Evolutionary conservation across 2,797 vertebrate genomes (phyloP).

Genomic region (Coendou prehensilis): DNA sequence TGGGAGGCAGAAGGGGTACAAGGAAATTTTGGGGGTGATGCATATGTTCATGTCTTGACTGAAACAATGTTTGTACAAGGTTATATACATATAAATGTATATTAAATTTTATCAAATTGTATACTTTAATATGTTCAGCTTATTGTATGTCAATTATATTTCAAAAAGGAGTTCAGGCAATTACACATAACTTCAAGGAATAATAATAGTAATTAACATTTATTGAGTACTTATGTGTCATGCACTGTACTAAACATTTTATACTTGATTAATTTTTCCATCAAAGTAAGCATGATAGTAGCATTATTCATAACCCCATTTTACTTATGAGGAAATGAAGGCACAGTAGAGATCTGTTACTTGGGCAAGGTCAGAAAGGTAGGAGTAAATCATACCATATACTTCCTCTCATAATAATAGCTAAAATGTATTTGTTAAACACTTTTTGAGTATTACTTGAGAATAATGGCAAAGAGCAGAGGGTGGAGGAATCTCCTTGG

Average conservation of each 20-base stretch:
- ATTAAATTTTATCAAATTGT: background rate
- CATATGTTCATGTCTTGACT: background rate
- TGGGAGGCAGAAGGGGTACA: background rate
- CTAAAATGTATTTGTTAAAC: background rate
- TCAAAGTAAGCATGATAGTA: background rate
- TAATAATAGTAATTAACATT: constrained; percentile 37
- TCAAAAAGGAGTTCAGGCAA: constrained; percentile 17
- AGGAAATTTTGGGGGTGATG: background rate
- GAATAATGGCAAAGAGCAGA: background rate
- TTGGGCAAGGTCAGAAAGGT: background rate
- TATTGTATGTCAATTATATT: constrained; percentile 16
- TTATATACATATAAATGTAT: background rate
- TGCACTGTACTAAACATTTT: background rate
- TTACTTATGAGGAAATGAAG: constrained; percentile 49
- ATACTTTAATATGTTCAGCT: background rate
- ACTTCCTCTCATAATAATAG: background rate
- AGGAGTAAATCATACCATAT: background rate
- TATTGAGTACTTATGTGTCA: constrained; percentile 32
- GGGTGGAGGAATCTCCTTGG: background rate
- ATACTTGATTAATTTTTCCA: constrained; percentile 32
- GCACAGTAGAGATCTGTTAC: constrained; percentile 6
- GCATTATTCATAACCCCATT: constrained; percentile 10
- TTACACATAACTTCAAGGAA: background rate
- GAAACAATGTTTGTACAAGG: background rate
- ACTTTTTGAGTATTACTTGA: background rate